Base-by-base conservation (phyloP, 2,888 invertebrate species). In the Camptogramma bilineatum region DNA sequence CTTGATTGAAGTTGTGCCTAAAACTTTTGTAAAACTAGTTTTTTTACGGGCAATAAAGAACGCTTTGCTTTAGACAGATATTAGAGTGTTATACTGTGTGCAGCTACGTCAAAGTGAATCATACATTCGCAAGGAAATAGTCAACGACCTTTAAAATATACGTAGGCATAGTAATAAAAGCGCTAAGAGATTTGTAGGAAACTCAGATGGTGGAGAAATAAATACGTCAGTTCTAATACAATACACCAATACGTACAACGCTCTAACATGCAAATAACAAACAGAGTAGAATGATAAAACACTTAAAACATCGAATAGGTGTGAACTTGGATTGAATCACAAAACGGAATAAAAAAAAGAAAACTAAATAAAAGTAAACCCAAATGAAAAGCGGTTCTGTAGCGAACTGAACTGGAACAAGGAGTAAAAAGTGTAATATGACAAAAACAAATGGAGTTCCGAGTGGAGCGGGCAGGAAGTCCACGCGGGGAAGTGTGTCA, bases 401-500 rank as follows among this genome's bases (percentile, higher is more conserved):
- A 81, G 78, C 75, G 81, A 78, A 77, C 73, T 76, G 80, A 64
- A 50, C 55, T 65, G 60, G 64, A 69, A 70, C 62, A 63, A 79
- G 75, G 74, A 79, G 73, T 50, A 75, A 81, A 81, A 82, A 77
- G 72, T 76, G 51, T 66, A 68, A 64, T 53, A 64, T 64, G 66
- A 78, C 73, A 77, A 83, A 84, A 85, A 79, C 76, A 81, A 83
- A 80, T 80, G 75, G 73, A 77, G 77, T 78, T 78, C 76, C 73
- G 80, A 77, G 75, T 71, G 75, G 73, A 76, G 78, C 74, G 76
- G 79, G 78, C 82, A 83, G 87, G 84, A 85, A 86, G 81, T 78
- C 80, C 77, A 76, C 79, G 75, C 74, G 77, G 78, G 74, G 81
- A 90, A 87, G 79, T 88, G 87, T 91, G 91, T 91, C 91, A 91